Base-by-base conservation (phyloP, 1,140 invertebrate species). In the Panagrolaimus sp. region DNA sequence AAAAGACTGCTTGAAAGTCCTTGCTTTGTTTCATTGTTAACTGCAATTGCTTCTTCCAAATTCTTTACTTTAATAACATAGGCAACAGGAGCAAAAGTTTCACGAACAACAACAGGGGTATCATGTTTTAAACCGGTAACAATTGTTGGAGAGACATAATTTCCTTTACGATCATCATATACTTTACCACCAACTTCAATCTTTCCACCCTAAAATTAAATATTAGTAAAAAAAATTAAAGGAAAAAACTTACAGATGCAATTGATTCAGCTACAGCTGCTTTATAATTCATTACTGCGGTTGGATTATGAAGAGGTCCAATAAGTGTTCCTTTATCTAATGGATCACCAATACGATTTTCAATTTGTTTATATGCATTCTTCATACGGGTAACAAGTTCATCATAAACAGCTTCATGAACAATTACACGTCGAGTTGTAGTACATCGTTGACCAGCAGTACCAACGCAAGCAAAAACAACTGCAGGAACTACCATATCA, bases 11-110 rank as follows among this genome's bases (percentile, higher is more conserved):
- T 96, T 0, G 94, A 96, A 0, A 98, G 85, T 24, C 96, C 96
- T 87, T 98, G 95, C 43, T 92, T 89, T 0, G 97, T 94, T 83
- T 90, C 90, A 84, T 99, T 99, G 83, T 99, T 98, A 87, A 90
- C 90, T 47, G 83, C 77, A 75, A 98, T 94, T 12, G 91, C 94
- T 79, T 97, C 90, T 62, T 96, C 89, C 1, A 98, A 82, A 28
- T 7, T 38, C 14, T 26, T 14, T 38, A 78, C 84, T 83, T 94
- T 92, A 1, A 99, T 83, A 69, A 93, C 88, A 84, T 98, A 98
- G 0, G 97, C 92, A 83, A 99, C 98, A 1, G 96, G 96, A 6
- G 93, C 96, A 86, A 99, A 98, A 55, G 94, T 97, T 86, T 98
- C 96, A 24, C 87, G 88, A 62, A 91, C 88, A 1, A 98, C 91